Evolutionary conservation across 2,113 vertebrate species (phyloP).

Genomic region (Cryptotis parvus): DNA sequence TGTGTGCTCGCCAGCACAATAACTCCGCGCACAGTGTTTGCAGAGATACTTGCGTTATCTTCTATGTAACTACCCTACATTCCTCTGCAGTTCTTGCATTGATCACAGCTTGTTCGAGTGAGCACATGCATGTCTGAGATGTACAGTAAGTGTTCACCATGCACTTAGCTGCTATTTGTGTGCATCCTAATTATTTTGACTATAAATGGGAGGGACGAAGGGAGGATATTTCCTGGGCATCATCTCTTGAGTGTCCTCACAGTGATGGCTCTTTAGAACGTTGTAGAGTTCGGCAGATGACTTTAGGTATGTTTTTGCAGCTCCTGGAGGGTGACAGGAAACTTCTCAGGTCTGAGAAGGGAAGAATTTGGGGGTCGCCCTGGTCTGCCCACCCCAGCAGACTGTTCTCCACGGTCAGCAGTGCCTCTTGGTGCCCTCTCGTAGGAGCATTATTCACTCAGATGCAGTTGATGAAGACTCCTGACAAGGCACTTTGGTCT

Average conservation of each 20-base stretch:
- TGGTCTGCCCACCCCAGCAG: background rate
- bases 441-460: background rate
- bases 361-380: background rate
- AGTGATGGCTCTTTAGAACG: background rate
- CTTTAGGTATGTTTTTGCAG: background rate
- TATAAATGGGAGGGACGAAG: background rate
- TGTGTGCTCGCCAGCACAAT: slow-evolving; percentile 79
- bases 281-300: background rate
- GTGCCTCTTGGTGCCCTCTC: no score
- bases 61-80: no score
- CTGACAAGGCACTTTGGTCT: no score
- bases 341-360: fast-evolving
- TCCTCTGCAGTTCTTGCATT: no score
- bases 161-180: background rate
- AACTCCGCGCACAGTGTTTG: slow-evolving; percentile 65
- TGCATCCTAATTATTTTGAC: background rate
- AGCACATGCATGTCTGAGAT: no score
- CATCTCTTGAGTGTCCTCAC: background rate
- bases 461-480: background rate
- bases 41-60: slow-evolving; percentile 63
- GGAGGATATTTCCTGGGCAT: background rate
- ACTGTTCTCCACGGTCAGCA: no score
- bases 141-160: no score
- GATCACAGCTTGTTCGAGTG: no score
- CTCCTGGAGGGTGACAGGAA: background rate